phyloP scores from a whole-genome alignment of 2,113 vertebrate genomes.

The Ciconia maguari region DNA sequence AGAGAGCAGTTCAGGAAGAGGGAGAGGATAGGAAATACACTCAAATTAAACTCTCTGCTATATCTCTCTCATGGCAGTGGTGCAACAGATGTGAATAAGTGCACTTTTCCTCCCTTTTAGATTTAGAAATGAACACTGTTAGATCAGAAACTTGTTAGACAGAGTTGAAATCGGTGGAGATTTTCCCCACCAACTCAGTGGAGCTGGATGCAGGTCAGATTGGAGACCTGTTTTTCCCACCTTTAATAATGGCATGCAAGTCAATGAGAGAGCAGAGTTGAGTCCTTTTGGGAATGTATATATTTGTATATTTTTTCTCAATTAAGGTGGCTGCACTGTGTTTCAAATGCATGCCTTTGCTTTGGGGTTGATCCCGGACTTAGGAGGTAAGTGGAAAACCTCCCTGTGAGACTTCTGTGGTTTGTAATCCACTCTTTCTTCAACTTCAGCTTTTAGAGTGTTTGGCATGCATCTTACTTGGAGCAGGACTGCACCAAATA shows the following conservation, averaged over 20 bases:
- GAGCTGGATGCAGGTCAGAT: background rate
- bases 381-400: background rate
- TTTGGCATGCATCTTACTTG: background rate
- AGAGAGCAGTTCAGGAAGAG: background rate
- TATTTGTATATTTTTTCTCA: background rate
- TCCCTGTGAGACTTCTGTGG: background rate
- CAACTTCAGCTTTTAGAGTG: background rate
- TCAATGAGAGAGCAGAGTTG: background rate
- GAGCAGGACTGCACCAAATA: background rate
- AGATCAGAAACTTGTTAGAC: background rate
- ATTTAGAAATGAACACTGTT: background rate
- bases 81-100: background rate
- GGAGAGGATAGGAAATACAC: background rate
- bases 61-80: background rate
- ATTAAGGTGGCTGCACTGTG: background rate
- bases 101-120: background rate
- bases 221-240: background rate
- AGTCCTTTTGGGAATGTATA: background rate
- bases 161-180: background rate
- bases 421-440: background rate
- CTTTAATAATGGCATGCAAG: background rate
- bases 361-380: background rate
- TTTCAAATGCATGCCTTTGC: background rate
- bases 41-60: background rate
- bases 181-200: background rate